Evolutionary conservation across 2,888 invertebrate genomes (phyloP), one percentile per base, ranked within the genome.

Genomic region (Caenorhabditis virilis): DNA sequence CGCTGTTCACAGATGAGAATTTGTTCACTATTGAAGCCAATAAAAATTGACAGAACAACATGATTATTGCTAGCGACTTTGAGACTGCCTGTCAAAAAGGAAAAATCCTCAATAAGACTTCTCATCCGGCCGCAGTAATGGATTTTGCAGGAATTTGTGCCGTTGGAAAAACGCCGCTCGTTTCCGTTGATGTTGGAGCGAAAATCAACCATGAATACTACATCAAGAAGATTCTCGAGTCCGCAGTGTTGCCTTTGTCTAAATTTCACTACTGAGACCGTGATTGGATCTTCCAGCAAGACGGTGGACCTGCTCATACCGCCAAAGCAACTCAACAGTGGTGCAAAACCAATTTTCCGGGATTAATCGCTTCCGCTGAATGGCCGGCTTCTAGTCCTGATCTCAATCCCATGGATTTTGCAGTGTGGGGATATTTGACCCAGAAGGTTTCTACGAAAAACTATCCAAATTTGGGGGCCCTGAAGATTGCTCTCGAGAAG

Each of bases 191-290:
- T 42, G 18, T 16, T 1, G 43, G 56, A 22, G 55, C 38, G n/a
- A 59, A 65, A 36, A 50, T 55, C 30, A 55, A 65, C 39, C 22
- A 50, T 26, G 48, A 50, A n/a, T 27, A 33, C 39, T 59, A 65
- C 52, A 33, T 59, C 18, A 39, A 23, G 7, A n/a, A 46, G 11
- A 59, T 65, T 43, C 47, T 65, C 15, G 23, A 60, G 45, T 7
- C 25, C 20, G 7, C 13, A 16, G 16, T 63, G 18, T 33, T 58
- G 0, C 63, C 57, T 2, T 58, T 48, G 57, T 2, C 57, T 13
- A 41, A 33, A 33, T 15, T 5, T 2, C 57, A 63, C 49, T 53
- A 56, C 33, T 22, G 7, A 16, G 30, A 33, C 2, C 35, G 16
- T 1, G 15, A 38, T 23, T 57, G 57, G 42, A 36, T 36, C 20